Evolutionary conservation across 1,140 invertebrate species (phyloP).

Genomic region (Drosophila athabasca): DNA sequence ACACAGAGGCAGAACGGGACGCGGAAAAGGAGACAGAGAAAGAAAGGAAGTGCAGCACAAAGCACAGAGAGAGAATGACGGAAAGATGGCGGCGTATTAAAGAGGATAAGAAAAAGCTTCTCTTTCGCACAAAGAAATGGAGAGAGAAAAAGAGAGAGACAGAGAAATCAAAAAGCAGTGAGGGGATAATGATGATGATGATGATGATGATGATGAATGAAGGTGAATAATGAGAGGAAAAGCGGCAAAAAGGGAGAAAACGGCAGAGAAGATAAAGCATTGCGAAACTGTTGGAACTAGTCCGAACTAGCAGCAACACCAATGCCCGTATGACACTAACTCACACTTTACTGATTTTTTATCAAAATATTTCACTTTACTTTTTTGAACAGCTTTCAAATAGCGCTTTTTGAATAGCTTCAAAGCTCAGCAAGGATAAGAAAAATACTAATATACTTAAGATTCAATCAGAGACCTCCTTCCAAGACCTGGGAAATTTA

Average conservation of each 20-base stretch:
- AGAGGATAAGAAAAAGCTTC: constrained; percentile 2
- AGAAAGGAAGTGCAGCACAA: constrained; percentile 11
- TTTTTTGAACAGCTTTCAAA: no score
- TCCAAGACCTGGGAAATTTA: no score
- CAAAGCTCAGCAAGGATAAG: no score
- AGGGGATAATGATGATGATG: constrained; percentile 3
- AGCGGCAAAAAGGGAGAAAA: neutral
- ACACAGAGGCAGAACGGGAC: constrained; percentile 23
- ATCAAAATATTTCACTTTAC: no score
- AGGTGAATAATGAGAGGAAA: neutral
- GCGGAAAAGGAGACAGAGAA: constrained; percentile 10
- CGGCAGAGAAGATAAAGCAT: no score
- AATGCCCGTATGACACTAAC: no score
- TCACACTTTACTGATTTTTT: no score
- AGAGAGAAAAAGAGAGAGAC: neutral
- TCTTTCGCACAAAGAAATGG: constrained; percentile 2
- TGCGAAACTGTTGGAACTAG: no score
- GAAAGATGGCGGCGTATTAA: neutral
- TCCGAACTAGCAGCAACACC: no score
- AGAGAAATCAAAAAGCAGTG: neutral
- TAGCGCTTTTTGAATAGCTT: no score
- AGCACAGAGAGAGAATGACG: constrained; percentile 18
- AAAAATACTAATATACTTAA: no score
- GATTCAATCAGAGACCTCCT: no score
- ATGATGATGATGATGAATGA: constrained; percentile 4